Base-by-base conservation (phyloP, 2,888 invertebrate species). In the Nemotelus nigrinus region DNA sequence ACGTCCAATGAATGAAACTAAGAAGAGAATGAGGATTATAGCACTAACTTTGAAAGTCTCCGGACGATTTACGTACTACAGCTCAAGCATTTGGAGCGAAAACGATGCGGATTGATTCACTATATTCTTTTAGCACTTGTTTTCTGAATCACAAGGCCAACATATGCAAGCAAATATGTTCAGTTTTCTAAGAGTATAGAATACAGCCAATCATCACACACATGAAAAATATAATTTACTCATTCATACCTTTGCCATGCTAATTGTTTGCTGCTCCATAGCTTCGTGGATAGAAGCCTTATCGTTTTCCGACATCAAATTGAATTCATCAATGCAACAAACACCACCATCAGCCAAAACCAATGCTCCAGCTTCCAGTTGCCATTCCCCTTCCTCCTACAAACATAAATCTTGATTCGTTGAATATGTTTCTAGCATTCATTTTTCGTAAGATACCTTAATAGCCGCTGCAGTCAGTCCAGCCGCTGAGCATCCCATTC, bases 201-300 rank as follows among this genome's bases (percentile, higher is more conserved):
- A 25, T 25, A 25, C 25, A 25, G 25, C 25, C 25, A 25, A 25
- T 25, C 25, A 25, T 0, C 25, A 25, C 25, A 25, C 25, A 25
- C 25, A 25, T 25, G 25, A 25, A 25, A 25, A 25, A 25, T 25
- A 25, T 25, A 25, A 25, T 25, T 25, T 25, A 25, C 25, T 25
- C 25, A 25, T 25, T 25, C 25, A 25, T 25, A 81, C 79, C 65
- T 97, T 97, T 4, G 96, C 96, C 48, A 97, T 93, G 82, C 96
- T 96, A 80, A 97, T 94, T 0, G 95, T 95, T 87, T 97, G 97
- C 83, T 96, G 96, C 85, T 97, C 96, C 96, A 97, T 96, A 0
- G 96, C 96, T 87, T 97, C 96, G 83, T 96, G 96, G 81, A 97
- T 94, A 77, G 93, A 93, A 0, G 93, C 91, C 80, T 94, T 90